Evolutionary conservation across 2,113 vertebrate species (phyloP).

Genomic region (Muscicapa adusta): DNA sequence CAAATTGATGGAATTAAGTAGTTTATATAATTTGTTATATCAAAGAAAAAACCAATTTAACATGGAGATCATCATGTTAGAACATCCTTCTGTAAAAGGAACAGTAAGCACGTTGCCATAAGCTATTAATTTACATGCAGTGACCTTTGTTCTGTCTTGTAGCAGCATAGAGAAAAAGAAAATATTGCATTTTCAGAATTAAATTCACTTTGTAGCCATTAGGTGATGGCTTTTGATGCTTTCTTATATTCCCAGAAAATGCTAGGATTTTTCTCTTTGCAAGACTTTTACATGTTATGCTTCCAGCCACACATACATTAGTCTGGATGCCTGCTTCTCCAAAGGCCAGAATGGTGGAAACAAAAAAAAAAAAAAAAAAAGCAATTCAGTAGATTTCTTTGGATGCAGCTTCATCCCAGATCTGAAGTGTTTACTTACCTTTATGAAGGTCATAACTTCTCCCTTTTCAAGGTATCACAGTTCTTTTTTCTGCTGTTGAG

Average conservation of each 20-base stretch:
- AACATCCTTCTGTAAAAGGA: not conserved
- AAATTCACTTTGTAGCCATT: not conserved
- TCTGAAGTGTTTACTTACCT: not conserved
- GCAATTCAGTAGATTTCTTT: not conserved
- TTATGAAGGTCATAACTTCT: not conserved
- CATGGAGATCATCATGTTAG: not conserved
- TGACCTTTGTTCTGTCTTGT: conserved; percentile 11
- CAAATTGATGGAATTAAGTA: not conserved
- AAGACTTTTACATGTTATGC: not conserved
- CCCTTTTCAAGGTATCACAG: not conserved
- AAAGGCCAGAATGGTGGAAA: not conserved
- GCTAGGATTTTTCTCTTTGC: not conserved
- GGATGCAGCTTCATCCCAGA: not conserved
- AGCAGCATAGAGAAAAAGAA: not conserved
- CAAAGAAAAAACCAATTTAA: not conserved
- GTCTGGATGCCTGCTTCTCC: not conserved
- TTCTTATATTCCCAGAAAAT: not conserved
- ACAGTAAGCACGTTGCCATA: not conserved
- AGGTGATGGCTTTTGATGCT: not conserved
- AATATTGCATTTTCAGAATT: not conserved
- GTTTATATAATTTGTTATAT: not conserved
- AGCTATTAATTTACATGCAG: not conserved
- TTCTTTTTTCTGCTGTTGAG: not conserved
- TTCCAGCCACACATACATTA: not conserved
- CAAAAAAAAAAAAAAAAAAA: not conserved